Conservation (phyloP, 2,113 vertebrate genomes). For the Lanius ludovicianus region DNA sequence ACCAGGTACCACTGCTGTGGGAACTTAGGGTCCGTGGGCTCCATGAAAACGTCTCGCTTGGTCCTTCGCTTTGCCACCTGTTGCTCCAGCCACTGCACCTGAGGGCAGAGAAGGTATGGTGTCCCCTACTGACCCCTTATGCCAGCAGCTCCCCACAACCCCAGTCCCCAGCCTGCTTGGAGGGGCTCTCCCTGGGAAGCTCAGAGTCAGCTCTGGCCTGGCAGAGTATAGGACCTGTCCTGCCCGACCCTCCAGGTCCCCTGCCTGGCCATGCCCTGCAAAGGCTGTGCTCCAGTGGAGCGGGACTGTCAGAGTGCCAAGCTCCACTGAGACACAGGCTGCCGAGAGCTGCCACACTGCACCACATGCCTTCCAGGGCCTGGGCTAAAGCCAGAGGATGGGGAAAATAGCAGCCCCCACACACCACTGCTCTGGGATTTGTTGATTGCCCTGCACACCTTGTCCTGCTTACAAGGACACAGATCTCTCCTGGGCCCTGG, state of each 20-base stretch:
- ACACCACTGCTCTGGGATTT: accelerated
- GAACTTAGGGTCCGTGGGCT: constrained; percentile 91
- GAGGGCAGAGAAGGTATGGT: not conserved
- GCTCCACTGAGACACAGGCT: not conserved
- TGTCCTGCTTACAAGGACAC: accelerated
- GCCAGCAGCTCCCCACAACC: not conserved
- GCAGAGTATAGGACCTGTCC: not conserved
- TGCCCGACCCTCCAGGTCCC: accelerated
- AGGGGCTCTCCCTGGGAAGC: not conserved
- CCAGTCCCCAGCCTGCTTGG: not conserved
- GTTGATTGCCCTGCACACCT: not conserved
- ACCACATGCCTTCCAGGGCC: accelerated
- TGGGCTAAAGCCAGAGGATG: not conserved
- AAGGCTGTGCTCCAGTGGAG: not conserved
- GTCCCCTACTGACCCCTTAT: accelerated
- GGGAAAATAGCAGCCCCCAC: not conserved
- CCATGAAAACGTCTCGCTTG: constrained; percentile 86
- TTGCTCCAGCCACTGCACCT: constrained; percentile 95
- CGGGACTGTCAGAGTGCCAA: not conserved
- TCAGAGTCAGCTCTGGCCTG: not conserved
- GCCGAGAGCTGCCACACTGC: accelerated
- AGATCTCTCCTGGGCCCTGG: not conserved
- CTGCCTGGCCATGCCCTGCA: accelerated
- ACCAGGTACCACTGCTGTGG: constrained; percentile 98
- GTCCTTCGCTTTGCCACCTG: constrained; percentile 87